Evolutionary conservation across 2,888 invertebrate genomes (phyloP), one percentile per base, ranked within the genome.

Genomic region (Parapristionchus giblindavisi): DNA sequence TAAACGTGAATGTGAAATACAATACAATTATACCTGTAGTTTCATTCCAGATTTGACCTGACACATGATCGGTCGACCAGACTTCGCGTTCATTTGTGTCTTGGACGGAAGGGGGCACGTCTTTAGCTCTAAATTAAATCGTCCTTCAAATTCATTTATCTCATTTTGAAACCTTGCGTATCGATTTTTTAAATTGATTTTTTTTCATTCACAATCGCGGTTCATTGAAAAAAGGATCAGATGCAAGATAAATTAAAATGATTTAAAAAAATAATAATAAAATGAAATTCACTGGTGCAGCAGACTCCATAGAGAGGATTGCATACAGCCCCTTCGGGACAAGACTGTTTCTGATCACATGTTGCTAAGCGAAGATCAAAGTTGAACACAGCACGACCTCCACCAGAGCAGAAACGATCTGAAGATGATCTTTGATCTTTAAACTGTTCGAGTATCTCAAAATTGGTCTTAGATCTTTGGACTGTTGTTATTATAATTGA

Each of bases 241-340:
- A 43, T 43, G 43, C 43, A 8, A 43, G 6, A 14, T n/a, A 14
- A 54, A 54, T 24, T 17, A n/a, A n/a, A 54, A n/a, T 54, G 6
- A 54, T 14, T 54, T 14, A 54, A 8, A 43, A 43, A 14, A 38
- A 24, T 75, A 27, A 14, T 58, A 4, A 34, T 38, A 61, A 61
- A 36, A 43, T 48, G 11, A 51, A 48, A 70, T 80, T 73, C 32
- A 85, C 85, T 85, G 27, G 84, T 81, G 78, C 86, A 86, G 71
- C 86, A 86, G 40, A 86, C 76, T 38, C 86, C 86, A 52, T 79
- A 80, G 14, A 80, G 70, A 14, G 86, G 86, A 75, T 86, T 86
- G 76, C 86, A 86, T 32, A 86, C 78, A 27, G 78, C 80, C 5
- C 77, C 77, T 2, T 81, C 81, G n/a, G 79, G 75, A 68, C 86